Evolutionary conservation across 2,113 vertebrate genomes (phyloP).

Genomic region (Stegastes partitus): DNA sequence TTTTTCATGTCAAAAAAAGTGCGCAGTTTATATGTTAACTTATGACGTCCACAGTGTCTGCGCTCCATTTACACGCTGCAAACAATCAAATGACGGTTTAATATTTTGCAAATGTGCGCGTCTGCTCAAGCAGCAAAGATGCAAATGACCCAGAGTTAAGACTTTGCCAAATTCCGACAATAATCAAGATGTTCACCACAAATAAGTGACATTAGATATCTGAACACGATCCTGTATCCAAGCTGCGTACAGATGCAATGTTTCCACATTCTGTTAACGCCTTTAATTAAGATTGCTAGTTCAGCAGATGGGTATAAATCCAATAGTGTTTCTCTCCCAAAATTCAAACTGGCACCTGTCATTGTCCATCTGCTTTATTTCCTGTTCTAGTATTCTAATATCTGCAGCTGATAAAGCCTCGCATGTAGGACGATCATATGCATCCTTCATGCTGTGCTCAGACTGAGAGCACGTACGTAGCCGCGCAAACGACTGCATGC

Average conservation of each 20-base stretch:
- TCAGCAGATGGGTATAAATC: slow-evolving; percentile 63
- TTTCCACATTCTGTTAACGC: slow-evolving; percentile 32
- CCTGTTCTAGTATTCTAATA: slow-evolving; percentile 55
- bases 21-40: neutral
- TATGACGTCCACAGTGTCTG: neutral
- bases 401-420: slow-evolving; percentile 50
- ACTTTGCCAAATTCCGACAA: slow-evolving; percentile 32
- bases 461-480: neutral
- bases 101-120: neutral
- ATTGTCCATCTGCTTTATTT: slow-evolving; percentile 62
- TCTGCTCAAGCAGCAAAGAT: neutral
- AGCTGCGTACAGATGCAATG: slow-evolving; percentile 40
- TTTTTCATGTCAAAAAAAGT: neutral
- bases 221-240: slow-evolving; percentile 12
- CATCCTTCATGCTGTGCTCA: neutral
- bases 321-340: slow-evolving; percentile 34
- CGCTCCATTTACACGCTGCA: neutral
- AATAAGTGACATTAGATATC: slow-evolving; percentile 28
- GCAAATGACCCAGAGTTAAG: neutral
- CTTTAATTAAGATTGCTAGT: slow-evolving; percentile 55
- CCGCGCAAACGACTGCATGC: neutral
- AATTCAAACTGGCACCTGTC: slow-evolving; percentile 64
- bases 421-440: slow-evolving; percentile 34
- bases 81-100: neutral
- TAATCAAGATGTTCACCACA: slow-evolving; percentile 35